phyloP scores from a whole-genome alignment of 2,888 invertebrate species.

The Melanchra persicariae region DNA sequence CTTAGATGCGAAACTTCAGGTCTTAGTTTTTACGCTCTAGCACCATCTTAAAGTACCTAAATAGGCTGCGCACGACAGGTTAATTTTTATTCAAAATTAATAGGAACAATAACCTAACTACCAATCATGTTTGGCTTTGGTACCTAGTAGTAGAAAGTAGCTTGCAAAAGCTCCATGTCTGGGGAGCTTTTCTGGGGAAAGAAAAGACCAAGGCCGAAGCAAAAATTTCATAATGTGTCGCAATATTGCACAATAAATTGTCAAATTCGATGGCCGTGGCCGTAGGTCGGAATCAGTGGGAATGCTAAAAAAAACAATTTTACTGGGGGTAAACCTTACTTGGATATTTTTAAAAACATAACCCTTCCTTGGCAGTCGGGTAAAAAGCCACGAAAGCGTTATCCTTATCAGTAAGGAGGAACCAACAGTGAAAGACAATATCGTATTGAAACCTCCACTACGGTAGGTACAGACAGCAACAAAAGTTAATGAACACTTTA shows the following conservation, averaged over 20 bases:
- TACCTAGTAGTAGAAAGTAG: no score
- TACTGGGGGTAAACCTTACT: not conserved
- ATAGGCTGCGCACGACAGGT: no score
- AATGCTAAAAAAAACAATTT: not conserved
- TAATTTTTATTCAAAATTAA: no score
- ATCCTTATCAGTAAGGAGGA: not conserved
- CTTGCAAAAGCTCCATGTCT: not conserved
- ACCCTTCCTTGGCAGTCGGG: no score
- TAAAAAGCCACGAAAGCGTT: not conserved
- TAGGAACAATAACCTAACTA: no score
- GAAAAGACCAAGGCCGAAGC: not conserved
- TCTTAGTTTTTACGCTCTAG: no score
- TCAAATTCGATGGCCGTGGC: not conserved
- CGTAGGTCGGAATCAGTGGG: no score
- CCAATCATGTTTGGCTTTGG: no score
- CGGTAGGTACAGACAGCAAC: not conserved
- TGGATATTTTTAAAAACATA: not conserved
- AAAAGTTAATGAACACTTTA: not conserved
- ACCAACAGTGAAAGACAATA: not conserved
- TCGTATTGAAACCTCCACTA: not conserved
- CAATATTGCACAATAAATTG: constrained; percentile 5
- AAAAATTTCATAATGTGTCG: constrained; percentile 5
- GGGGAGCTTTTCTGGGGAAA: no score
- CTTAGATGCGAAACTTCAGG: no score
- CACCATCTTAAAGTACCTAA: no score